These are phyloP conservation scores for Mechanitis messenoides DNA, from an alignment of 2,888 invertebrate genomes.

Conservation along the genomic window DNA sequence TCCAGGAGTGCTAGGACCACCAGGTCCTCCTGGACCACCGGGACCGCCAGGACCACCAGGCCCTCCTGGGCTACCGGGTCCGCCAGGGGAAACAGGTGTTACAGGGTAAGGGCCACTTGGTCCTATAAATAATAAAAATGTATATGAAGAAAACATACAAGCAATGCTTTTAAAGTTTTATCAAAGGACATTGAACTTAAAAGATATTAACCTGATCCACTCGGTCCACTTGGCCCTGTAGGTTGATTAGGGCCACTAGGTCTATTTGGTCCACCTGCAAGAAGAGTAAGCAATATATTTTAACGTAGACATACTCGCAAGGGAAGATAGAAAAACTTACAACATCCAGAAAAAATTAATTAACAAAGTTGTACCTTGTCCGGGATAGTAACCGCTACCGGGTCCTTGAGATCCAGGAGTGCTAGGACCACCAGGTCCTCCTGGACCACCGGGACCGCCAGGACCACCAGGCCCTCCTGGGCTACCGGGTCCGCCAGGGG, in stretches of 20 bases:
- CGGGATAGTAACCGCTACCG: conserved; percentile 19
- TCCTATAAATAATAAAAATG: conserved; percentile 29
- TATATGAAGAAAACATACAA: no score
- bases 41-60: conserved; percentile 37
- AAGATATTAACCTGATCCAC: neutral
- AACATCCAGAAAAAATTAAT: neutral
- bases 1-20: conserved; percentile 17
- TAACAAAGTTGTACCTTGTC: conserved; percentile 9
- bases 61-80: conserved; percentile 35
- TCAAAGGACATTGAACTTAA: no score
- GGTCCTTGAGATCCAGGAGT: conserved; percentile 4
- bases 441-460: conserved; percentile 43
- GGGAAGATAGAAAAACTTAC: no score
- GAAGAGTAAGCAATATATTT: no score
- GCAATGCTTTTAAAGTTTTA: neutral
- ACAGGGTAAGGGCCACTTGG: conserved; percentile 59
- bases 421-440: conserved; percentile 1
- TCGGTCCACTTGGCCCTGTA: conserved; percentile 6
- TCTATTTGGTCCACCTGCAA: conserved; percentile 13
- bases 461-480: conserved; percentile 25
- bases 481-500: conserved; percentile 28
- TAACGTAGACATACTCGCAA: no score
- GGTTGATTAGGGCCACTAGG: conserved; percentile 19
- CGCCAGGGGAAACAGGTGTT: conserved; percentile 35
- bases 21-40: conserved; percentile 47